These are phyloP conservation scores for Pampus argenteus DNA, from an alignment of 2,797 vertebrate genomes.

Conservation along the genomic window DNA sequence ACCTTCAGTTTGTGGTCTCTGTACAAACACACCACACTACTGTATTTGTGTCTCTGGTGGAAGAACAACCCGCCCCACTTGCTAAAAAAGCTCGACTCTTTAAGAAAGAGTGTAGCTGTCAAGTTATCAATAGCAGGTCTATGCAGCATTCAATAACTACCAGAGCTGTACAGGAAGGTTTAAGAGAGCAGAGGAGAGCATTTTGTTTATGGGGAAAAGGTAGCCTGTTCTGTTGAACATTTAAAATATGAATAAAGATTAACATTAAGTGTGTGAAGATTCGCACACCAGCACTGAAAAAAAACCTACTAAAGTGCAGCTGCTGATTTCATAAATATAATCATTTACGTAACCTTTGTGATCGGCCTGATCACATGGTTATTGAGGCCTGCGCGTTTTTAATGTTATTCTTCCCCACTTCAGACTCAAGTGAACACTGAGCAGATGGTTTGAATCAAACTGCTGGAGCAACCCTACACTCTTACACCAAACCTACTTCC, in stretches of 20 bases:
- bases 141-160: constrained; percentile 26
- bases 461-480: constrained; percentile 15
- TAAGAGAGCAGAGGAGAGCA: constrained; percentile 4
- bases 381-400: not conserved
- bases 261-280: not conserved
- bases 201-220: constrained; percentile 11
- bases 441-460: constrained; percentile 69
- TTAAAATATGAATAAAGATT: constrained; percentile 18
- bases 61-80: constrained; percentile 7
- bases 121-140: constrained; percentile 71
- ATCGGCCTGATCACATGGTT: not conserved
- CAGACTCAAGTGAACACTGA: constrained; percentile 21
- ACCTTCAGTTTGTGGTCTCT: constrained; percentile 56
- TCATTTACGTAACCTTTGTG: constrained; percentile 3
- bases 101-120: constrained; percentile 25
- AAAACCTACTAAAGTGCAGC: not conserved
- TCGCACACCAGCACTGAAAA: not conserved
- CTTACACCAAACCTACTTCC: constrained; percentile 25
- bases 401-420: constrained; percentile 14
- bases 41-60: constrained; percentile 59
- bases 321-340: constrained; percentile 3
- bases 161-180: constrained; percentile 25
- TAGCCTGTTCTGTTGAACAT: not conserved
- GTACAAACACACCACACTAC: constrained; percentile 75
- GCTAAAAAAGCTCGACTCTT: constrained; percentile 27